Evolutionary conservation across 92 coral and sea anemone species (phyloP), one percentile per base, ranked within the genome.

Genomic region (Actinernus sp.): DNA sequence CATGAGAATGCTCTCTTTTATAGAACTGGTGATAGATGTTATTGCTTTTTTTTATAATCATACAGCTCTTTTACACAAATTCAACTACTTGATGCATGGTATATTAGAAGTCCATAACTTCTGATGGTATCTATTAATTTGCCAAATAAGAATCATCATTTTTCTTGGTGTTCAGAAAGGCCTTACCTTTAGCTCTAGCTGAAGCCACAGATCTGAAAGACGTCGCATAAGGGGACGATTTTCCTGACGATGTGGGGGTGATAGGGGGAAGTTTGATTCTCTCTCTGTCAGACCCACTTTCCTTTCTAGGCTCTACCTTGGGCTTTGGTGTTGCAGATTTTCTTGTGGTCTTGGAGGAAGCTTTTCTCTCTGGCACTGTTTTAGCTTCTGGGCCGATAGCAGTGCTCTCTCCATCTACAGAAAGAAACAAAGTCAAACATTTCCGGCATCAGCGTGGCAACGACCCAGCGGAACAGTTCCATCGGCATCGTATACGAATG

Each of bases 331-430:
- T n/a, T n/a, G n/a, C n/a, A n/a, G n/a, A 34, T 14, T 14, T 34
- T 14, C 41, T 65, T 52, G 52, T 6, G 71, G 50, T 34, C 49
- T 22, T 50, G 75, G 41, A 19, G 51, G 59, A 2, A 6, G 6
- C 41, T 14, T 34, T 34, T 6, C 41, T 6, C 14, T 34, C 41
- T 14, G 39, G 54, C 3, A 25, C 9, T 20, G 26, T 33, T 2
- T 69, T 49, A 21, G 74, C 47, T 12, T 74, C 59, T 31, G 96
- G 96, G 2, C 88, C 88, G 51, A 89, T 39, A 29, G 85, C 78
- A 0, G 92, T 85, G 55, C 92, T 85, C 27, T 80, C 92, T 51
- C 96, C 96, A 31, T 86, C 96, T 89, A 47, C 30, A 21, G 41
- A 54, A 54, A 9, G 14, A 58, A 26, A 65, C 27, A 24, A 31